Evolutionary conservation across 2,888 invertebrate species (phyloP).

Genomic region (Rhodophaea formosa): DNA sequence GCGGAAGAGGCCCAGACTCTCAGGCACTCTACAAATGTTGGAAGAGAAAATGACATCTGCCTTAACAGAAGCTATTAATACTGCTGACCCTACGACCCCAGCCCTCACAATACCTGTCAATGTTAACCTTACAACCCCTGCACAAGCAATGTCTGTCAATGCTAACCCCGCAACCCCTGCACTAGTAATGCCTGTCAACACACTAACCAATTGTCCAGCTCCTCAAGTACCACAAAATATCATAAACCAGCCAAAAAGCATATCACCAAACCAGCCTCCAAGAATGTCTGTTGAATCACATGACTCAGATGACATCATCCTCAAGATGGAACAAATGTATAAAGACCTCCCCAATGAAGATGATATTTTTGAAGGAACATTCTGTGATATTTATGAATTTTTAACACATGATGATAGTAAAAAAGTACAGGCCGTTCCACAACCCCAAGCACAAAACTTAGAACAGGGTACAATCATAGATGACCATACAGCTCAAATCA

Average conservation of each 20-base stretch:
- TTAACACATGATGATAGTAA: constrained; percentile 34
- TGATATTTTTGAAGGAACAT: constrained; percentile 63
- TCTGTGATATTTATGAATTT: constrained; percentile 47
- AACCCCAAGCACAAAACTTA: constrained; percentile 24
- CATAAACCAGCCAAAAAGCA: constrained; percentile 23
- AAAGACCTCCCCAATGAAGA: constrained; percentile 63
- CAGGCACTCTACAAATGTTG: constrained; percentile 32
- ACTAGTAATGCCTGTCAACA: background rate
- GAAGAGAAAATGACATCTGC: constrained; percentile 21
- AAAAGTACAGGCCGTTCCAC: constrained; percentile 30
- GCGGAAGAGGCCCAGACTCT: constrained; percentile 47
- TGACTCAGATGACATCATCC: constrained; percentile 61
- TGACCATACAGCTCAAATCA: constrained; percentile 52
- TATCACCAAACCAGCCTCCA: constrained; percentile 29
- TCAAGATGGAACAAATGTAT: constrained; percentile 71
- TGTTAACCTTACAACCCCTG: background rate
- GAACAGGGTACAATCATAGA: constrained; percentile 42
- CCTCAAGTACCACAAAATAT: constrained; percentile 20
- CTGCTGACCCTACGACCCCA: background rate
- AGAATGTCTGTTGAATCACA: constrained; percentile 44
- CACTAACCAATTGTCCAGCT: constrained; percentile 18
- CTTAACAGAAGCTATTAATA: background rate
- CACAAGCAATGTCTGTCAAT: background rate
- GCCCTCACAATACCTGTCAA: background rate
- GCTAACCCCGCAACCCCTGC: background rate